phyloP scores from a whole-genome alignment of 2,797 vertebrate genomes.

The Thaleichthys pacificus region DNA sequence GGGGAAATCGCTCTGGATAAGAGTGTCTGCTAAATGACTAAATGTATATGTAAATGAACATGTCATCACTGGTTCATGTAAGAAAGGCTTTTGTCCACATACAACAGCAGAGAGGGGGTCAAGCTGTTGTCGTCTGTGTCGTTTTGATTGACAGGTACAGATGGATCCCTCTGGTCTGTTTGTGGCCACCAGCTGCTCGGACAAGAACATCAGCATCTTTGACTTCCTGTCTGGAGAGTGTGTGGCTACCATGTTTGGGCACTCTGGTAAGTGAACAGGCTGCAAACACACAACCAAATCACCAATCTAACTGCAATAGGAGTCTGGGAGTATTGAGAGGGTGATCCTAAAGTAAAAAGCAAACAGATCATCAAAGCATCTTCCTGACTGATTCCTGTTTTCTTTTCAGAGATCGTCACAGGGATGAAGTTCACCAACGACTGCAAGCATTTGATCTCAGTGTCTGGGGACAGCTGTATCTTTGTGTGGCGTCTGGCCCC shows the following conservation, averaged over 20 bases:
- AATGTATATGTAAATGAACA: no score
- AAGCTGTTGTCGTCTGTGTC: background rate
- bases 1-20: no score
- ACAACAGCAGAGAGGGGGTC: background rate
- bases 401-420: conserved; percentile 86
- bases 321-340: background rate
- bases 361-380: background rate
- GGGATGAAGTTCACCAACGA: conserved; percentile 95
- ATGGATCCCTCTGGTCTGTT: conserved; percentile 93
- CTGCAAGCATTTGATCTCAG: conserved; percentile 91
- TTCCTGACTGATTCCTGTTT: background rate
- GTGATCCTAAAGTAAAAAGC: background rate
- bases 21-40: no score
- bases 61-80: background rate
- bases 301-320: no score
- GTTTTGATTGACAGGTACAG: conserved; percentile 78
- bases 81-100: background rate
- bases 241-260: conserved; percentile 91
- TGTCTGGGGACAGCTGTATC: conserved; percentile 94
- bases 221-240: conserved; percentile 92
- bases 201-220: conserved; percentile 93
- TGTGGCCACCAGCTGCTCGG: conserved; percentile 91
- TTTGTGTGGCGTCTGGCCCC: conserved; percentile 96
- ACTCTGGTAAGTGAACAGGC: conserved; percentile 75
- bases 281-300: background rate